phyloP scores from a whole-genome alignment of 2,888 invertebrate genomes.

The Cheiracanthium punctorium region DNA sequence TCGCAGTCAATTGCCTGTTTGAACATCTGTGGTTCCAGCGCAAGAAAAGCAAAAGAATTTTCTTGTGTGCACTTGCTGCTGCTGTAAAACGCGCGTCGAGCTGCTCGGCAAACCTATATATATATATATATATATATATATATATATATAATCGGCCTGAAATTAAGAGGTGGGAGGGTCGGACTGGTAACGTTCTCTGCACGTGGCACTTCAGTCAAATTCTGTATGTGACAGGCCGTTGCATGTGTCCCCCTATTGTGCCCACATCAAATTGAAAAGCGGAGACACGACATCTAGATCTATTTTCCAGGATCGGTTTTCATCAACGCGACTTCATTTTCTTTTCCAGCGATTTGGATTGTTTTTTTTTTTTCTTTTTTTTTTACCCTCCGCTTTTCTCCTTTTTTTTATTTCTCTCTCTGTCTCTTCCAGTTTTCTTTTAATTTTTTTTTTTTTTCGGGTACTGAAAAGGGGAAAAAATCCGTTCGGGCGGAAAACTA shows the following conservation, averaged over 20 bases:
- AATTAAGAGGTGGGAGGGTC: slow-evolving; percentile 15
- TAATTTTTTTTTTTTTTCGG: slow-evolving; percentile 11
- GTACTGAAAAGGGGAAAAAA: slow-evolving; percentile 17
- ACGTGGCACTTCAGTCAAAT: slow-evolving; percentile 54
- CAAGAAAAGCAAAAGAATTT: not conserved
- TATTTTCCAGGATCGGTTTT: slow-evolving; percentile 55
- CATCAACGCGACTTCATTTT: slow-evolving; percentile 51
- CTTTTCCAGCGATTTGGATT: slow-evolving; percentile 8
- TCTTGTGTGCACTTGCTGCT: slow-evolving; percentile 3
- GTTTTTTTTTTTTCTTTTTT: slow-evolving; percentile 10
- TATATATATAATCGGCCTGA: not conserved
- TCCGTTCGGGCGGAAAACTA: slow-evolving; percentile 47
- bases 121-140: no score
- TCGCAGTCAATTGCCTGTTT: no score
- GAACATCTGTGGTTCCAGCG: not conserved
- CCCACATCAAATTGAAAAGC: slow-evolving; percentile 54
- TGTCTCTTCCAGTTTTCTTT: no score
- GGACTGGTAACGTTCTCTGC: slow-evolving; percentile 3
- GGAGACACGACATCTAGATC: slow-evolving; percentile 47
- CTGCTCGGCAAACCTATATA: no score
- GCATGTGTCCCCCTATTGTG: slow-evolving; percentile 57
- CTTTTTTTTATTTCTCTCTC: not conserved
- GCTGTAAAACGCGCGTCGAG: not conserved
- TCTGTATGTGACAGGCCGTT: slow-evolving; percentile 51
- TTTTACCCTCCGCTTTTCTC: no score